Percentiles rank a stretch among this genome's conserved stretches.
Conservation (phyloP, 2,797 vertebrate genomes). For the Aselliscus stoliczkanus region DNA sequence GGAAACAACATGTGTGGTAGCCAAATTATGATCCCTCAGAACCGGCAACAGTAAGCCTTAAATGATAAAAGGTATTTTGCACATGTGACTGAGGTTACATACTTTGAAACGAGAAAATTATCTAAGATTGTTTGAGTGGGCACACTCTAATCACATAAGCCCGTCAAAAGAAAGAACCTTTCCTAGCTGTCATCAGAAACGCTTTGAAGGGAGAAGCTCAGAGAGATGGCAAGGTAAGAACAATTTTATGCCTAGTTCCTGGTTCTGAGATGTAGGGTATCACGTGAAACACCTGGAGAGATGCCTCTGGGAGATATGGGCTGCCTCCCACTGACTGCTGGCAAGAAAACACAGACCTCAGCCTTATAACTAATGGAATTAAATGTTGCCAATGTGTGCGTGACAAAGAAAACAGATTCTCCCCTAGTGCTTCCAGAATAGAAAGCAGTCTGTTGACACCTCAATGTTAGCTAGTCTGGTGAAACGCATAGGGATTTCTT, state of each 20-base stretch:
- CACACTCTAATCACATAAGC: not conserved
- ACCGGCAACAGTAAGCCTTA: not conserved
- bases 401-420: not conserved
- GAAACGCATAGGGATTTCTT: not conserved
- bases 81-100: not conserved
- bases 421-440: not conserved
- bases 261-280: not conserved
- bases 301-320: accelerated
- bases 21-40: not conserved
- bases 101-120: not conserved
- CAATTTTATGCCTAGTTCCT: not conserved
- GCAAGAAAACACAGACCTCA: not conserved
- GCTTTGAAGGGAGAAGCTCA: not conserved
- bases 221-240: not conserved
- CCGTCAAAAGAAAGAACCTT: not conserved
- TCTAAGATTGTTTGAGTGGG: not conserved
- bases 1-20: not conserved
- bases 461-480: not conserved
- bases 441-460: not conserved
- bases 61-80: not conserved
- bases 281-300: not conserved
- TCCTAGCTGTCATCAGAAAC: not conserved
- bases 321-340: not conserved
- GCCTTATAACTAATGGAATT: not conserved
- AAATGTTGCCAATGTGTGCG: not conserved